These are phyloP conservation scores for Papilio elwesi DNA, from an alignment of 2,888 invertebrate species.

Conservation along the genomic window DNA sequence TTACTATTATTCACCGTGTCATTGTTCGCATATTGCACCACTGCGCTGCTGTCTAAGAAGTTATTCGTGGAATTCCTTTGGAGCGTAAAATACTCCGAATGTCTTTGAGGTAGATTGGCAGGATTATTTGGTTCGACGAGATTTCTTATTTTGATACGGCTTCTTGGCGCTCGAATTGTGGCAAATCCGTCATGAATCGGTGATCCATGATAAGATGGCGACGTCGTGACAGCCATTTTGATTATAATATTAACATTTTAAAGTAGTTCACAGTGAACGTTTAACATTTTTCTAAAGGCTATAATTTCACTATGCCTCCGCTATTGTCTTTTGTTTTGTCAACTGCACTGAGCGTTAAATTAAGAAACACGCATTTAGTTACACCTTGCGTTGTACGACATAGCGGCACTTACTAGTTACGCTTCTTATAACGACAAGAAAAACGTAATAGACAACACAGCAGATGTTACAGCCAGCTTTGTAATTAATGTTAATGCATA, in stretches of 20 bases:
- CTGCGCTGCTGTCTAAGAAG: constrained; percentile 72
- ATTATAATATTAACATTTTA: constrained; percentile 43
- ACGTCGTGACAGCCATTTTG: constrained; percentile 73
- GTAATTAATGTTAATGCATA: constrained; percentile 53
- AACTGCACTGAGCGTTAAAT: constrained; percentile 64
- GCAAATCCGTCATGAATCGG: constrained; percentile 94
- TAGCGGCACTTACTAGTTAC: constrained; percentile 53
- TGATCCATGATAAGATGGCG: constrained; percentile 76
- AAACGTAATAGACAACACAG: constrained; percentile 30
- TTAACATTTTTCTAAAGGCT: constrained; percentile 28
- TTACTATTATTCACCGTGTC: constrained; percentile 49
- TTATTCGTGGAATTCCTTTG: constrained; percentile 74
- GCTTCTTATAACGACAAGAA: constrained; percentile 43
- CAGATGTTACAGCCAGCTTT: constrained; percentile 39
- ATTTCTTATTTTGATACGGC: constrained; percentile 78
- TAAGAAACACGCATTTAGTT: constrained; percentile 57
- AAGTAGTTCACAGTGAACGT: constrained; percentile 40
- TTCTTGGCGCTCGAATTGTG: constrained; percentile 88
- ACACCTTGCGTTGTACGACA: constrained; percentile 50
- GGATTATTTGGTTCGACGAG: constrained; percentile 74
- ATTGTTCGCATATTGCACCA: constrained; percentile 70
- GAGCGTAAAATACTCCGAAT: constrained; percentile 80
- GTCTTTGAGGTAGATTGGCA: constrained; percentile 77
- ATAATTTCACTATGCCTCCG: constrained; percentile 9
- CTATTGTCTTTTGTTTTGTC: constrained; percentile 51